Conservation (phyloP, 2,113 vertebrate genomes). For the Tympanuchus pallidicinctus region DNA sequence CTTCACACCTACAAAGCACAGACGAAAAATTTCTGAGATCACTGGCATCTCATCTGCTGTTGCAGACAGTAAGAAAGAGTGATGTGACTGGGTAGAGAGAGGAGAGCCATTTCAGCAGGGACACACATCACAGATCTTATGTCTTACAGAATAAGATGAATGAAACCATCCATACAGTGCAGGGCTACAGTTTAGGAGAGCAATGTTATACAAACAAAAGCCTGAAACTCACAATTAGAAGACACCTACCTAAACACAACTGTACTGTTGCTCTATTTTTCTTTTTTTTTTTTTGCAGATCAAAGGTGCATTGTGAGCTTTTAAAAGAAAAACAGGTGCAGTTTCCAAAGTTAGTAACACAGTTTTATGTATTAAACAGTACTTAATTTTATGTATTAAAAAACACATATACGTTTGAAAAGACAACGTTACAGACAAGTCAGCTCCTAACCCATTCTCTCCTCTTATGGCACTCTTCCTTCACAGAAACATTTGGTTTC, state of each 20-base stretch:
- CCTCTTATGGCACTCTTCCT: background rate
- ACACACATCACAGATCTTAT: background rate
- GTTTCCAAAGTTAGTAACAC: background rate
- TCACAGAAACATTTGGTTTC: background rate
- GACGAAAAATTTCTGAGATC: conserved; percentile 1
- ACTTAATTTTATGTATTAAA: background rate
- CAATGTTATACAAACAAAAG: background rate
- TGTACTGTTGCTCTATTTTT: background rate
- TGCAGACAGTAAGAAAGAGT: conserved; percentile 15
- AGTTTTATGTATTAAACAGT: background rate
- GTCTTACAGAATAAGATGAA: background rate
- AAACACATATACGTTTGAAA: background rate
- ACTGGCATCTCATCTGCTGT: background rate
- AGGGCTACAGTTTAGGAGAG: background rate
- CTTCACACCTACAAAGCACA: background rate
- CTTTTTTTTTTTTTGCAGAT: background rate
- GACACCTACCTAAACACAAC: background rate
- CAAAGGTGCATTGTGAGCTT: background rate
- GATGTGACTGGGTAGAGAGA: background rate
- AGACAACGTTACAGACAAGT: background rate
- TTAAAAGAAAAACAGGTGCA: background rate
- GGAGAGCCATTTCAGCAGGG: background rate
- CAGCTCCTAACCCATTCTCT: background rate
- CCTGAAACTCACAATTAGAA: background rate
- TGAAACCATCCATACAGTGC: background rate